Evolutionary conservation across 2,113 vertebrate species (phyloP), one percentile per base, ranked within the genome.

Genomic region (Corynorhinus townsendii): DNA sequence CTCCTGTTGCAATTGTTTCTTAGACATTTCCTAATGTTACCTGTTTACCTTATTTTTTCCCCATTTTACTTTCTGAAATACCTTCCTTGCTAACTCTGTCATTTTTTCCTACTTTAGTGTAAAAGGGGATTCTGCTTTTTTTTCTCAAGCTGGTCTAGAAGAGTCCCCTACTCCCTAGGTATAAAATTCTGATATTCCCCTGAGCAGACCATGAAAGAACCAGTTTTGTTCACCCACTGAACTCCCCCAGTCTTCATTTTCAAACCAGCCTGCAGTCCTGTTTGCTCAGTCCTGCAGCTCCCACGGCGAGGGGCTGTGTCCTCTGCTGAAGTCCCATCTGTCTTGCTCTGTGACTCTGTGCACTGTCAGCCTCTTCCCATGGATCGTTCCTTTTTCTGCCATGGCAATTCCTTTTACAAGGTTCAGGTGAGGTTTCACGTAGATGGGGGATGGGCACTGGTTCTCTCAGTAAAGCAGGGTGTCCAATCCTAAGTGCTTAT

Each of bases 41-140:
- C 47, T 43, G 0, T 49, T 93, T 54, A 30, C 22, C 19, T 82
- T 77, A 28, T 30, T 79, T 59, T 40, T 64, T n/a, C 43, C 77
- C 69, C 33, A n/a, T 45, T 83, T 86, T 72, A 62, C 16, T 64
- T 95, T 64, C 77, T 80, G n/a, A 93, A 75, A 68, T 81, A 10
- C 16, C 94, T 80, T 89, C 76, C 83, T 24, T 12, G 26, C 30
- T 69, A 56, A 76, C 11, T 49, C 2, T 43, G 33, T 92, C 26
- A 2, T 80, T 85, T 72, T 72, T 81, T 52, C 30, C 45, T 92
- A 7, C 54, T 68, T 85, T 17, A 71, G 9, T 71, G 3, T 82
- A 52, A 40, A 86, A 79, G 59, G 81, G 30, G 40, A 24, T 73
- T 91, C 73, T 43, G 69, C 40, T 84, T 94, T 89, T 75, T 83